These are phyloP conservation scores for Perognathus longimembris DNA, from an alignment of 2,113 vertebrate species.

Conservation along the genomic window DNA sequence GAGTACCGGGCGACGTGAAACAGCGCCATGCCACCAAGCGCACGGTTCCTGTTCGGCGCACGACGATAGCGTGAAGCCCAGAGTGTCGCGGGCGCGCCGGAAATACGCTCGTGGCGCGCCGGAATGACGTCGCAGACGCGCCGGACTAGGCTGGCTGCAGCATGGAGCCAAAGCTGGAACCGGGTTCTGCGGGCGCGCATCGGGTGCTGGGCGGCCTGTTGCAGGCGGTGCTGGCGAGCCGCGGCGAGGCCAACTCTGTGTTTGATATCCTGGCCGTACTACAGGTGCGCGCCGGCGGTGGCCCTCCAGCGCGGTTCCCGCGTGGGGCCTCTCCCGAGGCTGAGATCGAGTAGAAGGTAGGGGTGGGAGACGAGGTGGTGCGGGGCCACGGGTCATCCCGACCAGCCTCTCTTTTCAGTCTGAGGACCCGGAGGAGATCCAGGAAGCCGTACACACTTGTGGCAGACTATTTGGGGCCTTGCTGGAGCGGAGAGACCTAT, in stretches of 20 bases:
- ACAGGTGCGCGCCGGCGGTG: conserved; percentile 81
- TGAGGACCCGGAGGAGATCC: conserved; percentile 85
- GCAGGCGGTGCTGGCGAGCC: conserved; percentile 86
- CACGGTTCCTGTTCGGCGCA: neutral
- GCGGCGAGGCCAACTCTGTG: conserved; percentile 90
- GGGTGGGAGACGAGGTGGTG: conserved; percentile 72
- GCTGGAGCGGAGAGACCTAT: conserved; percentile 90
- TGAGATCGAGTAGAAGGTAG: neutral
- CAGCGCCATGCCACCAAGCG: conserved; percentile 71
- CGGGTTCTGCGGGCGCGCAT: neutral
- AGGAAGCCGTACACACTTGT: conserved; percentile 85
- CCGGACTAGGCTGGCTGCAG: neutral
- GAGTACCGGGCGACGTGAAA: conserved; percentile 66
- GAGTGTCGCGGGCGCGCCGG: neutral
- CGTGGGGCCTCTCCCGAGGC: neutral
- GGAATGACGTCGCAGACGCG: neutral
- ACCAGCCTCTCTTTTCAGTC: conserved; percentile 82
- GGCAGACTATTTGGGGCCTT: conserved; percentile 90
- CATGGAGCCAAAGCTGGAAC: neutral
- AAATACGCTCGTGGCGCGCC: fast-evolving
- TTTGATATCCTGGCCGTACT: conserved; percentile 91
- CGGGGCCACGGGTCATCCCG: neutral
- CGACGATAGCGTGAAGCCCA: neutral
- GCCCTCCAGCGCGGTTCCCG: neutral
- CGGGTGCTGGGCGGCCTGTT: conserved; percentile 70